A percentile compares a stretch with the other conserved stretches of the same genome.
Conservation (phyloP, 2,888 invertebrate species). For the Hydriomena furcata region DNA sequence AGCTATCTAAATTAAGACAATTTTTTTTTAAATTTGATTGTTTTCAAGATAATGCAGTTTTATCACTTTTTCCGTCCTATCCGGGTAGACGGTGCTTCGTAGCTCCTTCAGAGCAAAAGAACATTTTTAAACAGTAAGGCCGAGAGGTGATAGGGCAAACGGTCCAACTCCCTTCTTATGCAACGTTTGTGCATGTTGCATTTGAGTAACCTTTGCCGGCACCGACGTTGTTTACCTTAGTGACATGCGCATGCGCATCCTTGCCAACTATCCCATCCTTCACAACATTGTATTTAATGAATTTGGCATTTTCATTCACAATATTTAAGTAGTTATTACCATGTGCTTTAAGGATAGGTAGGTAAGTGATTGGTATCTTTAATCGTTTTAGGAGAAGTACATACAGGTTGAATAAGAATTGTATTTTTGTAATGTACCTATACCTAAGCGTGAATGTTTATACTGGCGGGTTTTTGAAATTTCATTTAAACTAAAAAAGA, state of each 20-base stretch:
- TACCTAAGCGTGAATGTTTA: too few species aligned
- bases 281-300: slow-evolving; percentile 10
- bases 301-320: slow-evolving; percentile 14
- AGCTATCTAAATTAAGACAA: too few species aligned
- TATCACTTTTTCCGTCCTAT: too few species aligned
- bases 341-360: not conserved
- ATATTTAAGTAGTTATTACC: not conserved
- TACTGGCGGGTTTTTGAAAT: too few species aligned
- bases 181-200: slow-evolving; percentile 68
- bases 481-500: too few species aligned
- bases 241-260: slow-evolving; percentile 51
- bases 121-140: slow-evolving; percentile 12
- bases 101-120: not conserved
- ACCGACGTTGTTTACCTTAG: slow-evolving; percentile 56
- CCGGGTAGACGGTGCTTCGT: too few species aligned
- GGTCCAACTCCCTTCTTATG: slow-evolving; percentile 48
- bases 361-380: not conserved
- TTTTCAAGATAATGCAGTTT: too few species aligned
- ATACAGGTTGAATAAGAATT: too few species aligned
- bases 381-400: too few species aligned
- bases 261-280: slow-evolving; percentile 32
- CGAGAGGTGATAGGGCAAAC: slow-evolving; percentile 21
- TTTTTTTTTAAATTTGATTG: too few species aligned
- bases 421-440: too few species aligned
- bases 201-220: slow-evolving; percentile 70